phyloP scores from a whole-genome alignment of 2,888 invertebrate genomes.

The Cephus spinipes region DNA sequence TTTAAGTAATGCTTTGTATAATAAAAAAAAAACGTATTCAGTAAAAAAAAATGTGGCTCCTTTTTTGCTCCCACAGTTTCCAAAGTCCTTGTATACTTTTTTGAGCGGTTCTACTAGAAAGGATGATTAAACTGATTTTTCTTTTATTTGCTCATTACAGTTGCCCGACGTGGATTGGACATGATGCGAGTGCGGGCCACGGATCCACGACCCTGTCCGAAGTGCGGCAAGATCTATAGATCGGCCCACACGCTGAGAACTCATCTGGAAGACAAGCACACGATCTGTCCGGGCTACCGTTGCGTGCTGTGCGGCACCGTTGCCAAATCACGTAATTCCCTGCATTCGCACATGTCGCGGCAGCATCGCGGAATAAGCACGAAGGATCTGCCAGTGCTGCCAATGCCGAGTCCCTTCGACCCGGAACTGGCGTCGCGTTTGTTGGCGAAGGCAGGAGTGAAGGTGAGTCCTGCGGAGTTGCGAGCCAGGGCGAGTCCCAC shows the following conservation, averaged over 20 bases:
- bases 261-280: constrained; percentile 93
- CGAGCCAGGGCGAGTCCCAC: constrained; percentile 89
- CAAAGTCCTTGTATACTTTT: constrained; percentile 33
- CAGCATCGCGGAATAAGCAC: constrained; percentile 94
- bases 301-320: constrained; percentile 94
- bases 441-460: constrained; percentile 89
- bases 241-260: constrained; percentile 92
- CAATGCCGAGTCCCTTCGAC: constrained; percentile 93
- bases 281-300: constrained; percentile 91
- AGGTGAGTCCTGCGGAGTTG: constrained; percentile 85
- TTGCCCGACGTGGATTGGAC: constrained; percentile 84
- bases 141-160: constrained; percentile 61
- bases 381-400: constrained; percentile 90
- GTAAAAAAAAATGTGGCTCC: constrained; percentile 20
- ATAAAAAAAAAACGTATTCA: constrained; percentile 59
- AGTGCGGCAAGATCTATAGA: constrained; percentile 92
- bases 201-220: constrained; percentile 92
- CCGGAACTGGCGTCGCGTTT: constrained; percentile 86
- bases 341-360: constrained; percentile 94
- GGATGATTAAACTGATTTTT: constrained; percentile 6
- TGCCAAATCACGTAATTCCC: constrained; percentile 90
- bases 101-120: constrained; percentile 21
- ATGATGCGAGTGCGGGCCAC: constrained; percentile 89
- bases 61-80: constrained; percentile 6
- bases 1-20: constrained; percentile 67